These are phyloP conservation scores for Saguinus midas DNA, from an alignment of 2,113 vertebrate species.

Conservation along the genomic window DNA sequence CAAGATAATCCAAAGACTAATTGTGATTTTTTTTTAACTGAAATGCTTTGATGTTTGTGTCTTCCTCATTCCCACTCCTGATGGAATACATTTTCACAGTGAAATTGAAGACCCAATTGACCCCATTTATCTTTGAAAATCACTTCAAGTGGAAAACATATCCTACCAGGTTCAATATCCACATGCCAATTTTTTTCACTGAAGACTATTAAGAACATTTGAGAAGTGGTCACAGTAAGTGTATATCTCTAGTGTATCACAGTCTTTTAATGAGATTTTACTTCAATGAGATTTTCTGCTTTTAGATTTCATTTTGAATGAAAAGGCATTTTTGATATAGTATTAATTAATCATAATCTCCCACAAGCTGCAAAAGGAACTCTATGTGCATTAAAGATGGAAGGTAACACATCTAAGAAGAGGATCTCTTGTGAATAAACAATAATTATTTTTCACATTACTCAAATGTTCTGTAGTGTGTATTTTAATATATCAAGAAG, in stretches of 20 bases:
- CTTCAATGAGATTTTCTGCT: background rate
- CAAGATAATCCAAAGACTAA: background rate
- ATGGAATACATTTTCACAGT: background rate
- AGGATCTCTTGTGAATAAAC: background rate
- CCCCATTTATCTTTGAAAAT: background rate
- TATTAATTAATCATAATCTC: background rate
- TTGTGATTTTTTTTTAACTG: background rate
- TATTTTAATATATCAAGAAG: conserved; percentile 50
- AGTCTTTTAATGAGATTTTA: background rate
- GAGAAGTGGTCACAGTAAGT: background rate
- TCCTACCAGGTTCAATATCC: background rate
- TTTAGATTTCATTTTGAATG: background rate
- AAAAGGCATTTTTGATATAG: background rate
- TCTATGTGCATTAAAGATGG: background rate
- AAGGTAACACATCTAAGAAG: background rate
- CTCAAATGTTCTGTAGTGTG: background rate
- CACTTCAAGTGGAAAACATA: background rate
- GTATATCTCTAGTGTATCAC: background rate
- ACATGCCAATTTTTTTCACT: background rate
- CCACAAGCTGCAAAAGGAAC: background rate
- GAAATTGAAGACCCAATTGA: background rate
- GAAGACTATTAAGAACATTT: background rate
- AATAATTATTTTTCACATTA: background rate
- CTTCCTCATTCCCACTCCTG: background rate
- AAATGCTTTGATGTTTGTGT: background rate